Evolutionary conservation across 2,888 invertebrate genomes (phyloP).

Genomic region (Leptinotarsa rubiginosa): DNA sequence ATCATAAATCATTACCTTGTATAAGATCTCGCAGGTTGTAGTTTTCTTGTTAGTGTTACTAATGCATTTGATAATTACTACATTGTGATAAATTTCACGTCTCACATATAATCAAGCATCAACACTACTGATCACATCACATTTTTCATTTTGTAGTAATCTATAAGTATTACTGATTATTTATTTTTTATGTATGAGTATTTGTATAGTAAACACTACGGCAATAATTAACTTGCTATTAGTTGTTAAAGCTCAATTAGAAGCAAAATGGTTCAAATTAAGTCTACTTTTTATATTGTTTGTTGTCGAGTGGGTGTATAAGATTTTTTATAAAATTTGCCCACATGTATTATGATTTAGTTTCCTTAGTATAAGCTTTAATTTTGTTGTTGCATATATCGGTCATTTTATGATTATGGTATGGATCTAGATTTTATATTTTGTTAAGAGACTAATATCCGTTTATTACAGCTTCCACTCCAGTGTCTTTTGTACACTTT

Average conservation of each 20-base stretch:
- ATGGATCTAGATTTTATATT: constrained; percentile 17
- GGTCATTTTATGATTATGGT: not conserved
- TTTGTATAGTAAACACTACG: not conserved
- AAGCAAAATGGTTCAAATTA: not conserved
- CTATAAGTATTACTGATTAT: not conserved
- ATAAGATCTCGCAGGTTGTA: not conserved
- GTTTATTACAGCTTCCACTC: not conserved
- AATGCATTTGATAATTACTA: not conserved
- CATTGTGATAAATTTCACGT: constrained; percentile 11
- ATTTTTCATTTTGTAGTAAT: not conserved
- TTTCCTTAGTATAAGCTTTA: constrained; percentile 14
- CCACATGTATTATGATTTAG: not conserved
- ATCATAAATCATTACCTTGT: not conserved
- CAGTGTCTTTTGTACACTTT: not conserved
- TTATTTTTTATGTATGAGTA: not conserved
- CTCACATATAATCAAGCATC: not conserved
- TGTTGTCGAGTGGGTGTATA: constrained; percentile 3
- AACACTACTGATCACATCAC: constrained; percentile 6
- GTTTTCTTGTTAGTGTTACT: not conserved
- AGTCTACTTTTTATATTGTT: constrained; percentile 2
- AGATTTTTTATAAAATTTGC: not conserved
- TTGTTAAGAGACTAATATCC: constrained; percentile 10
- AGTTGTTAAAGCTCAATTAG: constrained; percentile 3
- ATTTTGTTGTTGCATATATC: constrained; percentile 1
- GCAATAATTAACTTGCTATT: not conserved